Base-by-base conservation (phyloP, 53 echinoderm and acorn worm genomes). In the Actinopyga echinites region DNA sequence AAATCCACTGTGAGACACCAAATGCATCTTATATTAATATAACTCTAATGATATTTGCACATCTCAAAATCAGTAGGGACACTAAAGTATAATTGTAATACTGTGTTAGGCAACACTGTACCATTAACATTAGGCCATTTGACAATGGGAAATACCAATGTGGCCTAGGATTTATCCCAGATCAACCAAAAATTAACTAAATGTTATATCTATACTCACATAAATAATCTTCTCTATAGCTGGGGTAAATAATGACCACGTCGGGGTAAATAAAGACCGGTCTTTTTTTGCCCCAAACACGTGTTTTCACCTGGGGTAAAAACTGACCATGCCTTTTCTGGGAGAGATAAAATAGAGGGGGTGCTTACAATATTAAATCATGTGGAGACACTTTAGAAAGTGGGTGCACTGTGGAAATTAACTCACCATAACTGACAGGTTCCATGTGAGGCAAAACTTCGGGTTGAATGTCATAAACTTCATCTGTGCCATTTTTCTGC, bases 401-500 rank as follows among this genome's bases (percentile, higher is more conserved):
- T 37, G 42, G 69, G 69, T 69, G 38, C 69, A 69, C 38, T 69
- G 38, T 8, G 69, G 38, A 69, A n/a, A 38, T 69, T 69, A 69
- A 65, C 42, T 38, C 38, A 37, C 37, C 40, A 20, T 38, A 69
- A 69, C 38, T 69, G 69, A 69, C 69, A 69, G 69, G 12, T 38
- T 69, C 69, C 32, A 37, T 36, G 38, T 36, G 69, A 69, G 69
- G 69, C 40, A n/a, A 69, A 69, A 69, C 69, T 69, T 40, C 69
- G 2, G 40, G 69, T 69, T 69, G 69, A 69, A 69, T 69, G 69
- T 23, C 40, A 24, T 69, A 69, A 69, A 69, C 69, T 69, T 69
- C 38, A 4, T 69, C 69, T 10, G 5, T 2, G 69, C 69, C 69
- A 69, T 69, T 69, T 29, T 69, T 69, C 36, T 32, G 19, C 22